phyloP scores from a whole-genome alignment of 23 tunicate species.

The Diplosoma virens region DNA sequence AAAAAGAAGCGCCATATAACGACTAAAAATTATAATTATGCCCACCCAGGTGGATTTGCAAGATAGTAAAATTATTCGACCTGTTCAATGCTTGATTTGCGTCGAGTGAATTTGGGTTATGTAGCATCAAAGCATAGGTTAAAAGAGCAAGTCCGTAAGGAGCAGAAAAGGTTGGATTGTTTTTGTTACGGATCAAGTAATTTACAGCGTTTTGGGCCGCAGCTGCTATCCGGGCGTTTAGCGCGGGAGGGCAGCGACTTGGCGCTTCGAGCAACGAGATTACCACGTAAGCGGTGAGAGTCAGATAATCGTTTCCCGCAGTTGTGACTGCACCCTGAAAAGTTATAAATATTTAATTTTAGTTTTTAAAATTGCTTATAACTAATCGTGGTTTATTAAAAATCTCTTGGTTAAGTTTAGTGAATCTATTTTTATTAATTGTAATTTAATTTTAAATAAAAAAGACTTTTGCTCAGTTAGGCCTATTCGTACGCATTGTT shows the following conservation, averaged over 20 bases:
- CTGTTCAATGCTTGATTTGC: too few relatives aligned
- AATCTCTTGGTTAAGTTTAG: background rate
- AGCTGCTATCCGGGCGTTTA: background rate
- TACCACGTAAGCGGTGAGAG: conserved; percentile 55
- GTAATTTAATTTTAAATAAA: too few relatives aligned
- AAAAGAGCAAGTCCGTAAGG: conserved; percentile 53
- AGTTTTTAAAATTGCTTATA: too few relatives aligned
- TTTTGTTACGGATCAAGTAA: conserved; percentile 10
- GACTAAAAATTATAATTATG: too few relatives aligned
- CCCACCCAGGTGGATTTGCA: too few relatives aligned
- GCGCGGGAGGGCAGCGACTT: background rate
- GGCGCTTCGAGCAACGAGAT: conserved; percentile 26
- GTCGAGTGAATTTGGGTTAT: conserved; percentile 40
- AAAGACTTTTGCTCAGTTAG: too few relatives aligned
- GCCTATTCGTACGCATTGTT: too few relatives aligned
- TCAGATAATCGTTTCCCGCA: background rate
- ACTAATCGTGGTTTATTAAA: background rate
- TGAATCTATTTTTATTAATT: background rate
- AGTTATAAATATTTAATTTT: background rate
- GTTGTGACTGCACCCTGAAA: conserved; percentile 29
- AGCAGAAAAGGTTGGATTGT: background rate
- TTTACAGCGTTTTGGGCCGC: conserved; percentile 18
- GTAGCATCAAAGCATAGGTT: conserved; percentile 48
- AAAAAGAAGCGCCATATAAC: too few relatives aligned
- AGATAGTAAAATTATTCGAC: too few relatives aligned